Base-by-base conservation (phyloP, 64 coral and sea anemone genomes). In the Porites australiensis region DNA sequence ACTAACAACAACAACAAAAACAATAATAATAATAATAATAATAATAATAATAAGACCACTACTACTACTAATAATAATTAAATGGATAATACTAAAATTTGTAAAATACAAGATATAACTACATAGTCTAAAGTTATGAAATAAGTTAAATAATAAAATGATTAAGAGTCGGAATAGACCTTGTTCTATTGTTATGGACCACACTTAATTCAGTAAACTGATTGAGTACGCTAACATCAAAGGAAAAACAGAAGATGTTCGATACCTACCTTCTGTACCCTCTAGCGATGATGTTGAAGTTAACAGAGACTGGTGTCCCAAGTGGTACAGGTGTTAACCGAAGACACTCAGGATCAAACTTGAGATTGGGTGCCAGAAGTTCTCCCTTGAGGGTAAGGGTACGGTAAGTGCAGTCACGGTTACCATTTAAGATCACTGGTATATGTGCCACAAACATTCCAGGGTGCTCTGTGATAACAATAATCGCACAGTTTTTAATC, bases 221-320 rank as follows among this genome's bases (percentile, higher is more conserved):
- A n/a, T n/a, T n/a, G n/a, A n/a, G n/a, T n/a, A n/a, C n/a, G n/a
- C n/a, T n/a, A n/a, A n/a, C n/a, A n/a, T n/a, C n/a, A 61, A 82
- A 59, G 62, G 54, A 82, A 77, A 47, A 79, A 16, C 8, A 8
- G 12, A 72, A 6, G 27, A 0, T 74, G 13, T 13, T 19, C 9
- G n/a, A n/a, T 57, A 50, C 74, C 44, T 89, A 94, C 98, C 86
- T 96, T 91, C 94, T 83, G 70, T 96, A 99, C 63, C 98, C 98
- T 16, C 77, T 92, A 60, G 98, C 98, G 73, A 94, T 86, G 64
- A 99, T 96, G 71, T 92, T 88, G 44, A 99, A 99, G 43, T 99
- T 85, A 66, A 91, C 74, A 19, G 91, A 73, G 12, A 96, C 91
- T 44, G 88, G 87, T 8, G 90, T 99, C 44, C 79, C 86, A 8